A percentile compares a stretch with the other conserved stretches of the same genome.
Evolutionary conservation across 2,888 invertebrate species (phyloP).

Genomic region (Sthenelais limicola): DNA sequence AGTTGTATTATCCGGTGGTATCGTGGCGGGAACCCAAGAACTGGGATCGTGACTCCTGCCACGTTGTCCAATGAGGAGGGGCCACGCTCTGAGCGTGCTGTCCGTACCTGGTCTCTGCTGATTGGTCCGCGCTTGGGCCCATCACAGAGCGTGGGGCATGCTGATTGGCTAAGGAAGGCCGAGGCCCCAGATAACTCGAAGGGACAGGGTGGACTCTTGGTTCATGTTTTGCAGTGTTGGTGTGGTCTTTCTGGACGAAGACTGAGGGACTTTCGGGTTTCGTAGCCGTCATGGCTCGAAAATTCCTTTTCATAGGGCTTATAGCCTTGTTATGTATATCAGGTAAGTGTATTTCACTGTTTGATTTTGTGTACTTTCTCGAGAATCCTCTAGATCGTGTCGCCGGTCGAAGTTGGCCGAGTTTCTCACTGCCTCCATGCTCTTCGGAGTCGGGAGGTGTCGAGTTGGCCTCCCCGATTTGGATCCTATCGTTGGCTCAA

Average conservation of each 20-base stretch:
- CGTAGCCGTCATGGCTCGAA: conserved; percentile 49
- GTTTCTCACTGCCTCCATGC: not conserved
- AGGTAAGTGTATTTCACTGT: conserved; percentile 42
- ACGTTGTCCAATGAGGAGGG: conserved; percentile 39
- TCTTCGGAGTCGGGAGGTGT: not conserved
- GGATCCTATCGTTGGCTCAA: no score
- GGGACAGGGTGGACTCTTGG: not conserved
- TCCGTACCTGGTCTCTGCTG: conserved; percentile 27
- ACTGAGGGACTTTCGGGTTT: conserved; percentile 43
- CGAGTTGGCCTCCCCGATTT: not conserved
- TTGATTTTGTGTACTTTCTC: conserved; percentile 5
- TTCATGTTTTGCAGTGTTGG: conserved; percentile 46
- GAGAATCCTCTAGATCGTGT: not conserved
- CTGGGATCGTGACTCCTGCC: conserved; percentile 17
- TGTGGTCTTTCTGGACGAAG: conserved; percentile 44
- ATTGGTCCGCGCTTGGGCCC: not conserved
- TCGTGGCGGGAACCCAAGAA: not conserved
- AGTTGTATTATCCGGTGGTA: no score
- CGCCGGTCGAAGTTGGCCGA: not conserved
- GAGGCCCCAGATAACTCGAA: conserved; percentile 13
- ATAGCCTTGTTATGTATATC: conserved; percentile 43
- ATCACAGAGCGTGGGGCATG: conserved; percentile 41
- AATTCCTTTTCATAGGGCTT: conserved; percentile 49
- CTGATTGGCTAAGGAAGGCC: conserved; percentile 37
- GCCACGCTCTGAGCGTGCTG: conserved; percentile 36